Conservation (phyloP, 2,888 invertebrate species). For the Lasioglossum vierecki region DNA sequence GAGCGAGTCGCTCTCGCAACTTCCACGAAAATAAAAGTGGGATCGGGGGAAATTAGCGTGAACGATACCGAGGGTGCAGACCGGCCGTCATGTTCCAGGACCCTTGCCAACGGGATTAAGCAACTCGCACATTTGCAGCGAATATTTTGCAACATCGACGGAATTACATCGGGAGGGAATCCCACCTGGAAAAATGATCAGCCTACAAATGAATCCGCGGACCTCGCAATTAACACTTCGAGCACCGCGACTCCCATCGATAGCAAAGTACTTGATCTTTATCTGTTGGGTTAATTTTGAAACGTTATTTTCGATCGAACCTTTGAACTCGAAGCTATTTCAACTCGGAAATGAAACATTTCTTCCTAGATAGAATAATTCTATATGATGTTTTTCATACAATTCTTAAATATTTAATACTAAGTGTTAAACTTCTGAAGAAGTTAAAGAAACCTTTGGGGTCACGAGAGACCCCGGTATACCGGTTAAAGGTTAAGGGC, state of each 20-base stretch:
- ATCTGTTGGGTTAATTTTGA: too few species aligned
- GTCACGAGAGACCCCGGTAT: too few species aligned
- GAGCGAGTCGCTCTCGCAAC: slow-evolving; percentile 14
- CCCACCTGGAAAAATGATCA: background rate
- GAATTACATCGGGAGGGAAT: background rate
- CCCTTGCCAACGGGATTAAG: background rate
- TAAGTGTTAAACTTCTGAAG: too few species aligned
- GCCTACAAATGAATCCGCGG: background rate
- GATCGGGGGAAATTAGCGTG: slow-evolving; percentile 21
- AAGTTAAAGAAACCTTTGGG: too few species aligned
- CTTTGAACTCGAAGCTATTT: too few species aligned
- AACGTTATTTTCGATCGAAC: too few species aligned
- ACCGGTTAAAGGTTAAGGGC: too few species aligned
- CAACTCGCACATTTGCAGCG: background rate
- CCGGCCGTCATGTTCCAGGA: background rate
- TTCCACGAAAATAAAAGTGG: background rate
- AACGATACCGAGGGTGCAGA: background rate
- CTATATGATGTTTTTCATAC: too few species aligned
- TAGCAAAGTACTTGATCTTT: background rate
- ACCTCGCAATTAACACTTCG: background rate
- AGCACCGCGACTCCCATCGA: background rate
- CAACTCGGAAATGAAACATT: too few species aligned
- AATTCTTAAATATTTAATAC: too few species aligned
- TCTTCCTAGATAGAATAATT: too few species aligned
- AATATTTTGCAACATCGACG: background rate